Conservation (phyloP, 2,888 invertebrate genomes). For the Atrina japonica region DNA sequence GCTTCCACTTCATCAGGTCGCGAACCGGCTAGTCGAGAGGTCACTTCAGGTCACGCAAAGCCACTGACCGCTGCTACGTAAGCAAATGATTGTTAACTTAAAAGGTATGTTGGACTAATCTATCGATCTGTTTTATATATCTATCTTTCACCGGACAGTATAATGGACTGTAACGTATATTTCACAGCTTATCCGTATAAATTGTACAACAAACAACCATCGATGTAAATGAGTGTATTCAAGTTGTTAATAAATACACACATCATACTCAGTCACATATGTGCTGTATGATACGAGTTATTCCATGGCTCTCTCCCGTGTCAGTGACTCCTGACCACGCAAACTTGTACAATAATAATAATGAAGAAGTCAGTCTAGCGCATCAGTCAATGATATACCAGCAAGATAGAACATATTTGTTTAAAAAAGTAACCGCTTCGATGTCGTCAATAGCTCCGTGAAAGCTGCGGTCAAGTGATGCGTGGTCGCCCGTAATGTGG, state of each 20-base stretch:
- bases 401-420: slow-evolving; percentile 40
- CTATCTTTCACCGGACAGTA: slow-evolving; percentile 14
- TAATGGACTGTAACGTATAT: slow-evolving; percentile 1
- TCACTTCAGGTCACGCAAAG: slow-evolving; percentile 49
- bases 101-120: slow-evolving; percentile 19
- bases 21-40: slow-evolving; percentile 44
- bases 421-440: slow-evolving; percentile 47
- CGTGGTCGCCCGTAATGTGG: slow-evolving; percentile 65
- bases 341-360: slow-evolving; percentile 17
- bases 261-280: no score
- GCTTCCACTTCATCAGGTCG: slow-evolving; percentile 44
- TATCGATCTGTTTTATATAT: slow-evolving; percentile 27
- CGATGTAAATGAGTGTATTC: no score
- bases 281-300: neutral
- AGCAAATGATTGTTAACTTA: slow-evolving; percentile 24
- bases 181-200: no score
- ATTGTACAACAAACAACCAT: no score
- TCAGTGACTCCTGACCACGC: slow-evolving; percentile 47
- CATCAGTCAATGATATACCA: slow-evolving; percentile 26
- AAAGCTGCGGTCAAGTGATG: slow-evolving; percentile 68
- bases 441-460: slow-evolving; percentile 55
- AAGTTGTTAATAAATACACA: no score
- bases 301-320: slow-evolving; percentile 27
- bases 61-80: slow-evolving; percentile 44
- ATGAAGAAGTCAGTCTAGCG: slow-evolving; percentile 23